Evolutionary conservation across 2,888 invertebrate genomes (phyloP).

Genomic region (Sturmia bella): DNA sequence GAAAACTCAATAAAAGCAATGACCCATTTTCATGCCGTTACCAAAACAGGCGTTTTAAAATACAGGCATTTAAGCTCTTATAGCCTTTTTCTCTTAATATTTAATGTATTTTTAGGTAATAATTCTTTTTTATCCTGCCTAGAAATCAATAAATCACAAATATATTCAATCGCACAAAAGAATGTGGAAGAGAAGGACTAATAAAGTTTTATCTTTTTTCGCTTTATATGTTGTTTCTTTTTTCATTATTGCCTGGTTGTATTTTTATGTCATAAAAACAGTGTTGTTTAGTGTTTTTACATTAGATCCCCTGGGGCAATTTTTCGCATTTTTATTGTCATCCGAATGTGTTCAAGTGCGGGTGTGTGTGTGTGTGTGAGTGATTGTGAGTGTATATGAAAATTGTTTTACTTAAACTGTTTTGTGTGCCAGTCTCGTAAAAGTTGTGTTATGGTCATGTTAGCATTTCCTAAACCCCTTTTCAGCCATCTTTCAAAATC

Average conservation of each 20-base stretch:
- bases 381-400: background rate
- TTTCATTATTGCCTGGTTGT: conserved; percentile 54
- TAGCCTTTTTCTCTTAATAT: too few species aligned
- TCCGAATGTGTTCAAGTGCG: background rate
- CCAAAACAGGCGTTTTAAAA: background rate
- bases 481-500: conserved; percentile 9
- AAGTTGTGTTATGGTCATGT: conserved; percentile 63
- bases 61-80: too few species aligned
- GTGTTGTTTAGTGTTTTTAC: conserved; percentile 65
- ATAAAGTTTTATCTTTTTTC: conserved; percentile 52
- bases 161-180: conserved; percentile 47
- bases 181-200: conserved; percentile 30
- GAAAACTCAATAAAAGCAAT: too few species aligned
- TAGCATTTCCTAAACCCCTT: conserved; percentile 58
- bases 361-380: background rate
- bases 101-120: background rate
- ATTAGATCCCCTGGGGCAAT: conserved; percentile 64
- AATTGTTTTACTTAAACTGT: conserved; percentile 6
- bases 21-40: too few species aligned
- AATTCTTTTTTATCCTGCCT: conserved; percentile 29
- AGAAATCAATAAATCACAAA: conserved; percentile 62
- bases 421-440: conserved; percentile 23
- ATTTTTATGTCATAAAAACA: conserved; percentile 65
- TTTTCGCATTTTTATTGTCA: conserved; percentile 57
- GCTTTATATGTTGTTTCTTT: conserved; percentile 7